Percentiles rank a stretch among this genome's conserved stretches.
These are phyloP conservation scores for Pipra filicauda DNA, from an alignment of 2,113 vertebrate genomes.

Conservation along the genomic window DNA sequence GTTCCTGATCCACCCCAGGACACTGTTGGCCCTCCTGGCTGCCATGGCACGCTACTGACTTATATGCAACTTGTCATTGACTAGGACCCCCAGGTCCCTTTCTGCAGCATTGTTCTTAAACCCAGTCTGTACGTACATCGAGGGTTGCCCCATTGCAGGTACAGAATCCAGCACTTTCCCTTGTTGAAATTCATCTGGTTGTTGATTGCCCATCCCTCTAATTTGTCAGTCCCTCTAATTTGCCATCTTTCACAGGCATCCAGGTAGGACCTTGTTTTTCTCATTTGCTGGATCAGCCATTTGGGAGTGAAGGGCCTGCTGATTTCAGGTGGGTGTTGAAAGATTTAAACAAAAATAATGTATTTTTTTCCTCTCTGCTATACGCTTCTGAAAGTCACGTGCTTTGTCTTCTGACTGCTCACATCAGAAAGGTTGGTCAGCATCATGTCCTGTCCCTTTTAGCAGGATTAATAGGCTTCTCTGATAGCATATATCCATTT, in stretches of 20 bases:
- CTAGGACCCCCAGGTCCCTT: not conserved
- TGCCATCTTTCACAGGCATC: not conserved
- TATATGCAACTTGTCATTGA: accelerated
- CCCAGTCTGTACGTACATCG: no score
- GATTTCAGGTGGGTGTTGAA: not conserved
- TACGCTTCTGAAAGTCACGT: not conserved
- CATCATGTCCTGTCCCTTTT: not conserved
- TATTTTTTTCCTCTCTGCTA: not conserved
- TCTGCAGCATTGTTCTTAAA: accelerated
- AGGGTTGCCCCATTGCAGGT: not conserved
- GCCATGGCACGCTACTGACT: not conserved
- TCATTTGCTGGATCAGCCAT: not conserved
- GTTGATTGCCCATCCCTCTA: not conserved
- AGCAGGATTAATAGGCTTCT: not conserved
- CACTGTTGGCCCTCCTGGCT: accelerated
- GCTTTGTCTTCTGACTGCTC: not conserved
- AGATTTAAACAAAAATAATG: not conserved
- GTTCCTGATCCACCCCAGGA: not conserved
- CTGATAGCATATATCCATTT: not conserved
- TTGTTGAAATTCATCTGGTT: accelerated
- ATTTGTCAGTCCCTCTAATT: not conserved
- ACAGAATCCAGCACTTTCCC: not conserved
- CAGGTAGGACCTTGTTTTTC: not conserved
- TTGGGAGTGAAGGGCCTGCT: not conserved
- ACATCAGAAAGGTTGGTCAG: not conserved